Base-by-base conservation (phyloP, 2,888 invertebrate genomes). In the Drosophila ustulata region DNA sequence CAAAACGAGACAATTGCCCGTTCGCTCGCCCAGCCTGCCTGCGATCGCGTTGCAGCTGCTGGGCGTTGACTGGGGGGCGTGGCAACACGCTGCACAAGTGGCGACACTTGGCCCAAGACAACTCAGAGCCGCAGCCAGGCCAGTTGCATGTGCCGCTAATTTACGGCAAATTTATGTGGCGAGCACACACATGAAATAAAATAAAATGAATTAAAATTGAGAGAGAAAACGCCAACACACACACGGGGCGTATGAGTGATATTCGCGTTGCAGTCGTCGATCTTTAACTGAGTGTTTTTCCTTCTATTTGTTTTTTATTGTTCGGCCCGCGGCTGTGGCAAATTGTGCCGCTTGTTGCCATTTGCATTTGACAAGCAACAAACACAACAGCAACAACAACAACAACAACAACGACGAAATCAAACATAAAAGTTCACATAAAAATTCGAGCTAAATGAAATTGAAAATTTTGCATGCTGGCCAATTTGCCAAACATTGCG, bases 91-190 rank as follows among this genome's bases (percentile, higher is more conserved):
- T 47, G 52, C 49, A 78, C 86, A 80, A 75, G 89, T 80, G 82
- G 78, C 81, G 86, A 88, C 89, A 88, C 87, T 86, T 84, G 81
- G 77, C 79, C 80, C 66, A 62, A 53, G 64, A 43, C 50, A 55
- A 43, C 13, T 41, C 8, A 7, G 13, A 41, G 39, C 39, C 39
- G 18, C 9, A 41, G 39, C 47, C 69, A 57, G 45, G 66, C 71
- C 43, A 70, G 76, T 79, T 78, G 75, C 81, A 87, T 89, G 87
- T 72, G 84, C 75, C 75, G 89, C 89, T 87, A 89, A 87, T 87
- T 87, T 87, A 74, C 85, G 64, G 89, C 87, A 87, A 86, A 89
- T 89, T 90, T 88, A 88, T 84, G 82, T 66, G 64, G 56, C 71
- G 45, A 65, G 52, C 58, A 59, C 50, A 53, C 47, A 62, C 34